Evolutionary conservation across 92 coral and sea anemone genomes (phyloP).

Genomic region (Nematostella vectensis): DNA sequence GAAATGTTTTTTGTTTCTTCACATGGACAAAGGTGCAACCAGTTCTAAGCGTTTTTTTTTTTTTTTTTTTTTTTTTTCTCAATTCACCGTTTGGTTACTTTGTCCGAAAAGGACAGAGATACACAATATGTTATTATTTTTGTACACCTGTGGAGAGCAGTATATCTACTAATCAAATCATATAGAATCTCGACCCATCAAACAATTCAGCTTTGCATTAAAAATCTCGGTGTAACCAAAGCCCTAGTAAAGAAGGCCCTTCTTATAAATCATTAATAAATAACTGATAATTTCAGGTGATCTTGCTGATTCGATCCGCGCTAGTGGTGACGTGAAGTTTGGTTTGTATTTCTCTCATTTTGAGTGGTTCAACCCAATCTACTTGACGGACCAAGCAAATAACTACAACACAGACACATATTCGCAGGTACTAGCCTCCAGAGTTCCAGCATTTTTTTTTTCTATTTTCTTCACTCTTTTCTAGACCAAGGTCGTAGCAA

Average conservation of each 20-base stretch:
- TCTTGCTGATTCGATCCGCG: slow-evolving; percentile 62
- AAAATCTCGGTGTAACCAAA: no score
- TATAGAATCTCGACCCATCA: no score
- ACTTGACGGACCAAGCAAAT: slow-evolving; percentile 50
- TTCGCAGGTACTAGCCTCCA: slow-evolving; percentile 33
- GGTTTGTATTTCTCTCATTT: slow-evolving; percentile 75
- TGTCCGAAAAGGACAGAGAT: no score
- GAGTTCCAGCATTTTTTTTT: background rate
- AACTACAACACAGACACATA: slow-evolving; percentile 47
- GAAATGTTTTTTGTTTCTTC: background rate
- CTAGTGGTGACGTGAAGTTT: slow-evolving; percentile 60
- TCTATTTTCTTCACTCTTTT: background rate
- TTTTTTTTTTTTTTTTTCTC: no score
- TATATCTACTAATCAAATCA: no score
- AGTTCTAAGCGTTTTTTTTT: background rate
- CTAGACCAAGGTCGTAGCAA: background rate
- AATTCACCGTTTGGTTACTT: no score
- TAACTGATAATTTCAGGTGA: slow-evolving; percentile 39
- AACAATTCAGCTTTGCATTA: no score
- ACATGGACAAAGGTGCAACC: no score
- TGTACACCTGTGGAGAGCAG: no score
- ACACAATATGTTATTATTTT: no score
- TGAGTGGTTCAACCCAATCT: slow-evolving; percentile 84
- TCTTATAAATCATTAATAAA: background rate
- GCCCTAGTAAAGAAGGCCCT: no score